These are phyloP conservation scores for Aurelia coerulea DNA, from an alignment of 30 jellyfish, hydroid and myxozoan species.

Conservation along the genomic window DNA sequence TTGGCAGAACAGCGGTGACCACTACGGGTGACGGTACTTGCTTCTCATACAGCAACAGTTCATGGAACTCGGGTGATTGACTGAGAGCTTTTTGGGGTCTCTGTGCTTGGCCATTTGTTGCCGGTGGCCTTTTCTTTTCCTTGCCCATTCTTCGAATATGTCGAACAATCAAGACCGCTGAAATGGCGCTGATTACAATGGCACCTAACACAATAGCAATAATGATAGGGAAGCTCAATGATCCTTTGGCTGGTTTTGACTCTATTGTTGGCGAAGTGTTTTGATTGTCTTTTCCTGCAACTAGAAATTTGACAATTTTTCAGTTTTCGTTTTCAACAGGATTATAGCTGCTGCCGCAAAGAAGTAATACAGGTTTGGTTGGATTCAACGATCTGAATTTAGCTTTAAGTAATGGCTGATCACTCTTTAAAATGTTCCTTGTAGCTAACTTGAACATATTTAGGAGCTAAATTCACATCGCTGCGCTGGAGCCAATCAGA, in stretches of 20 bases:
- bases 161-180: constrained; percentile 61
- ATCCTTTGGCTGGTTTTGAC: constrained; percentile 25
- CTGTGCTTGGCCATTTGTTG: background rate
- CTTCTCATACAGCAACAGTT: constrained; percentile 33
- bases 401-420: no score
- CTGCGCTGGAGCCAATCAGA: no score
- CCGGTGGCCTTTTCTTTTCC: constrained; percentile 8
- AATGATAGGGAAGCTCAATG: constrained; percentile 73
- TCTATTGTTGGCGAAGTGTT: constrained; percentile 4
- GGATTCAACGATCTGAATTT: no score
- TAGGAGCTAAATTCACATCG: no score
- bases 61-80: constrained; percentile 55
- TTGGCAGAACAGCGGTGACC: background rate
- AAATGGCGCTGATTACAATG: constrained; percentile 52
- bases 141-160: constrained; percentile 58
- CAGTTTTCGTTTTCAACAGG: no score
- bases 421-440: no score
- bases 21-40: constrained; percentile 23
- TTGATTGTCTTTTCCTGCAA: background rate
- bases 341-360: no score
- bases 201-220: constrained; percentile 76
- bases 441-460: no score
- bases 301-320: background rate
- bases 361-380: no score
- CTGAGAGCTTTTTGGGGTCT: background rate